Percentiles rank a stretch among this genome's conserved stretches.
These are phyloP conservation scores for Venusia cambrica DNA, from an alignment of 2,888 invertebrate species.

Conservation along the genomic window DNA sequence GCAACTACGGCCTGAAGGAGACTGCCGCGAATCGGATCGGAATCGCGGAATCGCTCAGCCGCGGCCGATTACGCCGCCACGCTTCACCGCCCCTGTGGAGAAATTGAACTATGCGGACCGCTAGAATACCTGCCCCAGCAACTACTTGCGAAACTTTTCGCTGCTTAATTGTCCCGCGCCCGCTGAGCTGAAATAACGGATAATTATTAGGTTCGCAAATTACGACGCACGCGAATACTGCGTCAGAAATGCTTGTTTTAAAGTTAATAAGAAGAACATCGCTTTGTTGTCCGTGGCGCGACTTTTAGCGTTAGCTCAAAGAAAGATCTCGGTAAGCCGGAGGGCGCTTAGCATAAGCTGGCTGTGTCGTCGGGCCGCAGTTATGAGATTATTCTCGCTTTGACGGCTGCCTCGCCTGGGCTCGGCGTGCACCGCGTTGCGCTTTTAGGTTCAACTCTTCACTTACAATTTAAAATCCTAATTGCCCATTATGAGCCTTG, in stretches of 20 bases:
- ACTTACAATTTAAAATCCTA: slow-evolving; percentile 61
- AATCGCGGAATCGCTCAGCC: slow-evolving; percentile 71
- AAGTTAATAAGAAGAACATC: slow-evolving; percentile 46
- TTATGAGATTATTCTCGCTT: slow-evolving; percentile 77
- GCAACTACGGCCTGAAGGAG: slow-evolving; percentile 43
- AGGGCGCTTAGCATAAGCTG: slow-evolving; percentile 65
- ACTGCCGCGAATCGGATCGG: slow-evolving; percentile 69
- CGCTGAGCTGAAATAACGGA: slow-evolving; percentile 46
- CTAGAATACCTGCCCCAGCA: slow-evolving; percentile 55
- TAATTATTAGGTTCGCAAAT: slow-evolving; percentile 52
- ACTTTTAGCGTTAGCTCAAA: slow-evolving; percentile 54
- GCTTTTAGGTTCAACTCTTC: slow-evolving; percentile 51
- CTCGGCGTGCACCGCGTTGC: slow-evolving; percentile 52
- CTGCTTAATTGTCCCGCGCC: slow-evolving; percentile 56
- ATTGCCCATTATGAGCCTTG: slow-evolving; percentile 56
- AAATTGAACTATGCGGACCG: slow-evolving; percentile 72
- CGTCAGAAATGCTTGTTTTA: slow-evolving; percentile 39
- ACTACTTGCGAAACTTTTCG: slow-evolving; percentile 70
- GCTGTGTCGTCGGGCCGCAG: slow-evolving; percentile 60
- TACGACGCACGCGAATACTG: slow-evolving; percentile 54
- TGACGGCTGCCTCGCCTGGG: slow-evolving; percentile 57
- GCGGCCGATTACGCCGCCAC: slow-evolving; percentile 75
- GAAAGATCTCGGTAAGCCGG: slow-evolving; percentile 61
- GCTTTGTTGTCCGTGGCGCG: slow-evolving; percentile 39
- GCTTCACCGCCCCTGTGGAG: slow-evolving; percentile 68